These are phyloP conservation scores for Enteromius paludinosus DNA, from an alignment of 2,797 vertebrate genomes.

Conservation along the genomic window DNA sequence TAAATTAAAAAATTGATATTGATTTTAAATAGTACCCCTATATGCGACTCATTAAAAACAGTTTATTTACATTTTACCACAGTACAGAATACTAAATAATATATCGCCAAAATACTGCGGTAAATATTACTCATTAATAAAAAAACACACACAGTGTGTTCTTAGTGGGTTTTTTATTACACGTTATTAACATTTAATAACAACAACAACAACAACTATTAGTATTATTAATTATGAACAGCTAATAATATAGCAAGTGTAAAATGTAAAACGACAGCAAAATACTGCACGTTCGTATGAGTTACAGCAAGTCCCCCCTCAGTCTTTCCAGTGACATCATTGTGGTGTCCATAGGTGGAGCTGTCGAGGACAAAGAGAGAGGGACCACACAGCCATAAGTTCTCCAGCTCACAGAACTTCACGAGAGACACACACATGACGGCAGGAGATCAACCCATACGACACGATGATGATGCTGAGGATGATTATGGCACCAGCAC, in stretches of 20 bases:
- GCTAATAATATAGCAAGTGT: not conserved
- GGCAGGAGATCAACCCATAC: constrained; percentile 40
- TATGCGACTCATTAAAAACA: not conserved
- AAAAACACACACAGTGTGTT: no score
- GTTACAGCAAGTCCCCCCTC: not conserved
- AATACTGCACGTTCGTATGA: constrained; percentile 12
- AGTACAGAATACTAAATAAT: not conserved
- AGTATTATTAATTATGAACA: not conserved
- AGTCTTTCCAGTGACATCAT: constrained; percentile 55
- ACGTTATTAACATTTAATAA: not conserved
- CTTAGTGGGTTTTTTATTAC: not conserved
- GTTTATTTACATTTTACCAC: not conserved
- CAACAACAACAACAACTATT: not conserved
- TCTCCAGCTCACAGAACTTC: constrained; percentile 52
- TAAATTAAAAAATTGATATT: not conserved
- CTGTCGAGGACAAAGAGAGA: constrained; percentile 67
- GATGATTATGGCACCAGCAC: constrained; percentile 55
- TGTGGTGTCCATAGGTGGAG: constrained; percentile 64
- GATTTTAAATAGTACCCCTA: no score
- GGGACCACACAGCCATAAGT: constrained; percentile 50
- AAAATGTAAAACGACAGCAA: not conserved
- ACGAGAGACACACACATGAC: constrained; percentile 46
- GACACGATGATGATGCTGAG: constrained; percentile 21
- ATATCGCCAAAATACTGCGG: not conserved
- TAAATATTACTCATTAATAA: not conserved